These are phyloP conservation scores for Yponomeuta sedellus DNA, from an alignment of 2,888 invertebrate species.

Conservation along the genomic window DNA sequence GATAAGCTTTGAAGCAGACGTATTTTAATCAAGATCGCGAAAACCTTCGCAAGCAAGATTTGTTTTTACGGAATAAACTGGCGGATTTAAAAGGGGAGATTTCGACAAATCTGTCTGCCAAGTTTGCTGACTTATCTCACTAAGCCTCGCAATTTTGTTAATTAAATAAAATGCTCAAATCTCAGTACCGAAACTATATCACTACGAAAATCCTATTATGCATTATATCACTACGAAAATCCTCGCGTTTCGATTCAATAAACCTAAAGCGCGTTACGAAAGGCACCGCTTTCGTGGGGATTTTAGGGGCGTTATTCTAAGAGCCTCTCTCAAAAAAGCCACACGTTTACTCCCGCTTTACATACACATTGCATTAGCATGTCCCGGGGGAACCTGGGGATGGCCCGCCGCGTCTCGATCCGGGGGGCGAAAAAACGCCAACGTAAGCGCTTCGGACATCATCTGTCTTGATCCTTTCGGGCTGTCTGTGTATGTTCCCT, in stretches of 20 bases:
- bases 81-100: not conserved
- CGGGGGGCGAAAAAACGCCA: constrained; percentile 32
- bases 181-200: not conserved
- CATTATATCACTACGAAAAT: not conserved
- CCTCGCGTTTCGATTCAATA: constrained; percentile 11
- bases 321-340: not conserved
- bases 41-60: not conserved
- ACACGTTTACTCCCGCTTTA: not conserved
- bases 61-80: too few species aligned
- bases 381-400: not conserved
- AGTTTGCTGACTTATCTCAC: not conserved
- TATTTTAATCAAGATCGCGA: not conserved
- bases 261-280: constrained; percentile 23
- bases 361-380: not conserved
- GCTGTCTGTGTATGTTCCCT: constrained; percentile 22
- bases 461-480: constrained; percentile 45
- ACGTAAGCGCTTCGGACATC: constrained; percentile 30
- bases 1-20: too few species aligned
- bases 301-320: constrained; percentile 7
- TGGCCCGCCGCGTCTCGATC: constrained; percentile 1
- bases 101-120: constrained; percentile 3
- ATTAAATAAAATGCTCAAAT: not conserved
- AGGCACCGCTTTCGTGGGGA: constrained; percentile 23
- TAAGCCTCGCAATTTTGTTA: not conserved
- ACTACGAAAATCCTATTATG: not conserved